Base-by-base conservation (phyloP, 2,797 vertebrate genomes). In the Sus cebifrons region DNA sequence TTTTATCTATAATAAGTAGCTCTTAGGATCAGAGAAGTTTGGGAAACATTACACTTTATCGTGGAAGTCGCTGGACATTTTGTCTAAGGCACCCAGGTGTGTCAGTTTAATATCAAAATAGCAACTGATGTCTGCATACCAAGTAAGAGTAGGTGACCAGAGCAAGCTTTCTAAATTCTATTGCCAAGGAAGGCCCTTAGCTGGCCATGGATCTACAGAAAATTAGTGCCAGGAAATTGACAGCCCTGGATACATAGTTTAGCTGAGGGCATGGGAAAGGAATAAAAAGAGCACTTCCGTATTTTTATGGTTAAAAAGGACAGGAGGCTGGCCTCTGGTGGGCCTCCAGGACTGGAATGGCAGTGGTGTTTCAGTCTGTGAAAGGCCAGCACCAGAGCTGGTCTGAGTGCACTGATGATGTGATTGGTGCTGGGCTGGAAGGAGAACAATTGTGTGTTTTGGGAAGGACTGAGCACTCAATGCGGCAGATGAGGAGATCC, bases 261-360 rank as follows among this genome's bases (percentile, higher is more conserved):
- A 70, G 49, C 83, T 44, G 25, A 90, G 18, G 71, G 11, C 85
- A 71, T 73, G 60, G 16, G 40, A 95, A 16, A 84, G n/a, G 60
- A 82, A 23, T 88, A 77, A 89, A 91, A 96, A 91, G 40, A 89
- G 58, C 3, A 58, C 23, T 62, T 87, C 29, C 18, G 32, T 88
- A 77, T 95, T 86, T 96, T 88, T 79, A 78, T 25, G 20, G 32
- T 70, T 93, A 49, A 85, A 94, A 89, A 71, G 40, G n/a, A 84
- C 95, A 83, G 32, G 70, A 52, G 15, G 6, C 32, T 71, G 18
- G 60, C 40, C 10, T 86, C 67, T 68, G 65, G 32, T 8, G 44
- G 67, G 40, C 15, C 27, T 7, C 27, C 15, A 62, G 21, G 40
- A 49, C 75, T 23, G 21, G 23, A 54, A 68, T 18, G 64, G 44